A percentile compares a stretch with the other conserved stretches of the same genome.
Evolutionary conservation across 2,888 invertebrate species (phyloP).

Genomic region (Morpho helenor): DNA sequence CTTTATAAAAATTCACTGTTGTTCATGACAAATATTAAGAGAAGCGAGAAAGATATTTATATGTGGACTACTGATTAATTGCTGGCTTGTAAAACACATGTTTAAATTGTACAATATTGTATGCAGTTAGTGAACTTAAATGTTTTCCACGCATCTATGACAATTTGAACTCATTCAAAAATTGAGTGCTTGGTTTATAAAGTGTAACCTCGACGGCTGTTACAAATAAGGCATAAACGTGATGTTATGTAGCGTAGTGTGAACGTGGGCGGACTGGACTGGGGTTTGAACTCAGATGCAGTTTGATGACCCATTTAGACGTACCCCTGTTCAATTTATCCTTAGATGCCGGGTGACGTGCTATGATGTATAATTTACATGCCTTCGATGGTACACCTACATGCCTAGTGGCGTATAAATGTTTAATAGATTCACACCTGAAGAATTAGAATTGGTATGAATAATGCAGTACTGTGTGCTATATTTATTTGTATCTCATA

Average conservation of each 20-base stretch:
- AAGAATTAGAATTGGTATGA: too few relatives aligned
- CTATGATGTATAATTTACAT: constrained; percentile 9
- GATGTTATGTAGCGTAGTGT: constrained; percentile 21
- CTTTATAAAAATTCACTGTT: too few relatives aligned
- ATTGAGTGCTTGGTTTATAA: not conserved
- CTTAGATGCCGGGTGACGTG: constrained; percentile 2
- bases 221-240: constrained; percentile 21
- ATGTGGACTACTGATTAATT: too few relatives aligned
- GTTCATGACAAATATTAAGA: too few relatives aligned
- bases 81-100: too few relatives aligned
- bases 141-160: not conserved
- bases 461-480: too few relatives aligned
- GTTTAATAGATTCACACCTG: too few relatives aligned
- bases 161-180: not conserved
- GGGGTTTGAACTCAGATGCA: constrained; percentile 25
- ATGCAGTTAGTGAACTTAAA: not conserved
- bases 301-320: constrained; percentile 30
- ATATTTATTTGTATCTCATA: too few relatives aligned
- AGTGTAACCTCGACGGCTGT: constrained; percentile 11
- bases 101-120: too few relatives aligned
- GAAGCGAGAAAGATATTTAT: too few relatives aligned
- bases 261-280: constrained; percentile 27
- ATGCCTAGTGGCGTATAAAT: not conserved
- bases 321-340: constrained; percentile 9
- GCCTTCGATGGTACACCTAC: constrained; percentile 6